Percentiles rank a stretch among this genome's conserved stretches.
Evolutionary conservation across 2,888 invertebrate genomes (phyloP).

Genomic region (Chelonus formosanus): DNA sequence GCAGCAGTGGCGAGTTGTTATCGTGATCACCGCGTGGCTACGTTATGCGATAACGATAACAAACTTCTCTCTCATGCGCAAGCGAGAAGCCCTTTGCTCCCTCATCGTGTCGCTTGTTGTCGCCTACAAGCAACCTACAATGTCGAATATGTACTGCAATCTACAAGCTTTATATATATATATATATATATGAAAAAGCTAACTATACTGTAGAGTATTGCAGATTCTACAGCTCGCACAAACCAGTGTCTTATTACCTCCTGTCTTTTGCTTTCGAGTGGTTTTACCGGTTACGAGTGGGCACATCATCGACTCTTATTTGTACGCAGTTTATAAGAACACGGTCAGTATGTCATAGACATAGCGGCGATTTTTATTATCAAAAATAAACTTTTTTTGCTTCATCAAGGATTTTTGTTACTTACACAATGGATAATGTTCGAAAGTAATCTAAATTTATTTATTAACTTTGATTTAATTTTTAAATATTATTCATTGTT

Average conservation of each 20-base stretch:
- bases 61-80: slow-evolving; percentile 46
- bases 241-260: not conserved
- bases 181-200: no score
- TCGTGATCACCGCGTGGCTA: slow-evolving; percentile 58
- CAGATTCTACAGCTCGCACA: slow-evolving; percentile 24
- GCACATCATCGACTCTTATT: slow-evolving; percentile 24
- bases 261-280: slow-evolving; percentile 4
- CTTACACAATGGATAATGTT: no score
- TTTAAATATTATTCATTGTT: no score
- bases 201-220: no score
- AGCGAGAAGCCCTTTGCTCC: slow-evolving; percentile 33
- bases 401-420: no score
- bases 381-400: no score
- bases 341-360: not conserved
- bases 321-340: slow-evolving; percentile 5
- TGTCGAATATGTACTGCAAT: slow-evolving; percentile 26
- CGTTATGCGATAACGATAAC: slow-evolving; percentile 59
- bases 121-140: slow-evolving; percentile 38
- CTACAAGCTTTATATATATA: slow-evolving; percentile 12
- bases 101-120: slow-evolving; percentile 33
- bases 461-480: no score
- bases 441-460: no score
- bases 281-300: slow-evolving; percentile 24
- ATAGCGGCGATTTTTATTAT: no score
- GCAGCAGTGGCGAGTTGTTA: slow-evolving; percentile 56